Conservation (phyloP, 2,888 invertebrate species). For the Ceratothoa steindachneri region DNA sequence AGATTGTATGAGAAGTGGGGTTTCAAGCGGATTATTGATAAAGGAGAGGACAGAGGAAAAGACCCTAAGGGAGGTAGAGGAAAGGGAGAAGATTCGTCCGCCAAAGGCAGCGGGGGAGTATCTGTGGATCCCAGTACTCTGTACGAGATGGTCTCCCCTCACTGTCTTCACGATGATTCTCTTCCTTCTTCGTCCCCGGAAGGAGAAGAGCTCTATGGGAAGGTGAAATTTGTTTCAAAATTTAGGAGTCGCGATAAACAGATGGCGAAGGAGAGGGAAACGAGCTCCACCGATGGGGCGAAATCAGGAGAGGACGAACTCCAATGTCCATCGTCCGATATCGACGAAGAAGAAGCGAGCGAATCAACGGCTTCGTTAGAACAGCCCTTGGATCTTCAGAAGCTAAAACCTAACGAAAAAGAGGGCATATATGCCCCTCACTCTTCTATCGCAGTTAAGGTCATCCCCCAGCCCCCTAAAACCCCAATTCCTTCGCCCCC, state of each 20-base stretch:
- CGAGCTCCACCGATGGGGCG: not conserved
- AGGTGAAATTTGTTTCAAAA: conserved; percentile 29
- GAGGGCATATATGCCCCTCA: not conserved
- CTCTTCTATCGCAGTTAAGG: conserved; percentile 5
- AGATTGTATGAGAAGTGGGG: conserved; percentile 36
- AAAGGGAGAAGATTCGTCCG: not conserved
- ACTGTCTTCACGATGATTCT: not conserved
- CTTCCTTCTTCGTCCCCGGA: not conserved
- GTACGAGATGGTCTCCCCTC: not conserved
- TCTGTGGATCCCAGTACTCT: not conserved
- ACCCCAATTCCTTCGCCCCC: conserved; percentile 47
- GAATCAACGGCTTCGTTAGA: not conserved
- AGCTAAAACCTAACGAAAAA: too few relatives aligned
- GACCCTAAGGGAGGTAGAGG: conserved; percentile 19
- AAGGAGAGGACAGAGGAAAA: conserved; percentile 23
- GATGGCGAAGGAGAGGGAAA: conserved; percentile 8
- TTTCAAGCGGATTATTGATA: conserved; percentile 37
- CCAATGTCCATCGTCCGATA: not conserved
- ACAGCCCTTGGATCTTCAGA: not conserved
- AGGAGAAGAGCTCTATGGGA: conserved; percentile 26
- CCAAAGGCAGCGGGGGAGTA: not conserved
- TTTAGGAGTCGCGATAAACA: conserved; percentile 29
- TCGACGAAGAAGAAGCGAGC: not conserved
- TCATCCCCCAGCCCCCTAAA: conserved; percentile 42
- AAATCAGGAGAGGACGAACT: not conserved